Base-by-base conservation (phyloP, 1,140 invertebrate genomes). In the Drosophila novamexicana region DNA sequence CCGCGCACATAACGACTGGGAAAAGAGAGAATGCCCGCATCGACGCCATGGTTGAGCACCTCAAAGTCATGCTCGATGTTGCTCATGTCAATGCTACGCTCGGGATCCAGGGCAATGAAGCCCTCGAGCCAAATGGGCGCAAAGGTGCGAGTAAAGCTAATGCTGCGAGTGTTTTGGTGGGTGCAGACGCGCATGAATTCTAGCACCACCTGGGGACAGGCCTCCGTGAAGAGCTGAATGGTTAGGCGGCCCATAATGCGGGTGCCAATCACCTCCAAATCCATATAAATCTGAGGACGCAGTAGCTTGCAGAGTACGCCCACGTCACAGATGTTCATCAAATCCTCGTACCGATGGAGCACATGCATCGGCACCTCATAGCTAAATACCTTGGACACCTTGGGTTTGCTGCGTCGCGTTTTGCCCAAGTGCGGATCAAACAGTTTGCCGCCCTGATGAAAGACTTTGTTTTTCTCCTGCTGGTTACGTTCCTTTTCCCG, bases 61-160 rank as follows among this genome's bases (percentile, higher is more conserved):
- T 89, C 84, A 16, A 89, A 90, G 64, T 89, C 84, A 39, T 89
- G 84, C 67, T 89, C 84, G n/a, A 89, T 89, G 22, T 78, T 77
- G 45, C 50, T 52, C 47, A 76, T 57, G 2, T 77, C 75, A 3
- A 58, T 14, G 22, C 18, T 29, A 6, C 65, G 50, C 6, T 71
- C 50, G 9, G 69, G 62, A 40, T 62, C 36, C 12, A 88, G 64
- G 0, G 57, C 45, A 8, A 91, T 70, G 1, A 57, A 61, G 2
- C 83, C 89, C 58, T 91, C 89, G 7, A 91, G 73, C 89, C 89
- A 91, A 18, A 91, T 63, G 32, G 83, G 89, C 0, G 83, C 65
- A 49, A 91, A 37, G 0, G 77, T 76, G 0, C 89, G 78, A 12
- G 72, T 70, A 37, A 90, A 86, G 9, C 10, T 7, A 6, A 91